Base-by-base conservation (phyloP, 1,140 invertebrate genomes). In the Caligus rogercresseyi region DNA sequence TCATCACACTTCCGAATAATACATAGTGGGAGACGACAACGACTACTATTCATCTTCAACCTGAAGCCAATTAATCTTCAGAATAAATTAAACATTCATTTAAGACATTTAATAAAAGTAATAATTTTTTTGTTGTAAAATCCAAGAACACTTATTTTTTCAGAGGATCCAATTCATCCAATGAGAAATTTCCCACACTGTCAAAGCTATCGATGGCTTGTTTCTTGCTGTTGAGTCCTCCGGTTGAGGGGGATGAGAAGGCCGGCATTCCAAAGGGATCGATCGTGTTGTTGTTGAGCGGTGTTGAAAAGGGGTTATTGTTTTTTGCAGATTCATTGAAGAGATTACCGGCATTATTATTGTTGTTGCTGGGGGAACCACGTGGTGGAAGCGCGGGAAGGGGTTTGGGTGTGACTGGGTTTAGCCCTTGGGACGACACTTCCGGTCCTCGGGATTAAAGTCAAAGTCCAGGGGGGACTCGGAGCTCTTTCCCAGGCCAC, bases 261-360 rank as follows among this genome's bases (percentile, higher is more conserved):
- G 57, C 25, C 14, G 57, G 14, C 57, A 60, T 60, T 2, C 57
- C 57, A 60, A 60, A 60, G 21, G 57, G 57, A 43, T 60, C 57
- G 21, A 20, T 25, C 18, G 53, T 23, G n/a, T 43, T 43, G 31
- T 43, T 43, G 31, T n/a, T 43, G 31, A 43, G 7, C 31, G 31
- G 31, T n/a, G 31, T 43, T 7, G 31, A 11, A 43, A 43, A 43
- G n/a, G 31, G 31, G 31, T 43, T 43, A 43, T 43, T 43, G n/a
- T 54, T 16, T 14, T 19, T 19, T n/a, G n/a, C n/a, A n/a, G n/a
- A n/a, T n/a, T n/a, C n/a, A 16, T 19, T 16, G 53, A 7, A 7
- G 21, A 54, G 21, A 54, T 14, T 7, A 11, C 21, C 53, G 13
- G 7, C 21, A 54, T 54, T 54, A 23, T 16, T 23, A 16, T 16